These are phyloP conservation scores for Florisuga fusca DNA, from an alignment of 2,797 vertebrate genomes.

Conservation along the genomic window DNA sequence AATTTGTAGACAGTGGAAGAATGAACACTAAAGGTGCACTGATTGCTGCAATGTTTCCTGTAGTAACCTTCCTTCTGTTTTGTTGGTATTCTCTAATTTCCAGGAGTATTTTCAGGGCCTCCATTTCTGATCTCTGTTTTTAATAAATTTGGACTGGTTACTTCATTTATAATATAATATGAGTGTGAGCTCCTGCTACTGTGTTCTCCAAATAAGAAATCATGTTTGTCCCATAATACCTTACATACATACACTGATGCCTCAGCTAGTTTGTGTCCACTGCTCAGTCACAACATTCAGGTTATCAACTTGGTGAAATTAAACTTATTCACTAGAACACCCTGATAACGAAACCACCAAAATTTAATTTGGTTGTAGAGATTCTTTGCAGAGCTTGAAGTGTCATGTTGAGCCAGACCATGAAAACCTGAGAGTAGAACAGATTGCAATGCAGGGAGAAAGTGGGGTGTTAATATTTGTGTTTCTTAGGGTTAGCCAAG, in stretches of 20 bases:
- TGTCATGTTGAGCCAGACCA: neutral
- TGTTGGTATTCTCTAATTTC: neutral
- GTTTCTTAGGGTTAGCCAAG: neutral
- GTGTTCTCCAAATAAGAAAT: neutral
- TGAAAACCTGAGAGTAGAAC: conserved; percentile 18
- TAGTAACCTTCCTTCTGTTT: neutral
- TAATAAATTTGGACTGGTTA: neutral
- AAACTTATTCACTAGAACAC: neutral
- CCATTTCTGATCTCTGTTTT: neutral
- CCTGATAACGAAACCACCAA: neutral
- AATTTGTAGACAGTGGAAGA: neutral
- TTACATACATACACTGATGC: neutral
- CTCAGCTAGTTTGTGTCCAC: neutral
- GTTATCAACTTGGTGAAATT: neutral
- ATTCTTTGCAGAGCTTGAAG: neutral
- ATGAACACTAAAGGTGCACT: neutral
- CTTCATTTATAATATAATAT: neutral
- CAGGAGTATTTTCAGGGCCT: neutral
- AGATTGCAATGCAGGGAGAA: conserved; percentile 10
- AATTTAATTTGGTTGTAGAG: conserved; percentile 17
- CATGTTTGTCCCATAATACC: neutral
- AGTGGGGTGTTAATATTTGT: neutral
- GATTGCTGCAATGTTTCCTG: neutral
- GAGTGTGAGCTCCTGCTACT: neutral
- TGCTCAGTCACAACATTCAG: neutral